These are phyloP conservation scores for Heliconius hewitsoni DNA, from an alignment of 1,140 invertebrate species.

Conservation along the genomic window DNA sequence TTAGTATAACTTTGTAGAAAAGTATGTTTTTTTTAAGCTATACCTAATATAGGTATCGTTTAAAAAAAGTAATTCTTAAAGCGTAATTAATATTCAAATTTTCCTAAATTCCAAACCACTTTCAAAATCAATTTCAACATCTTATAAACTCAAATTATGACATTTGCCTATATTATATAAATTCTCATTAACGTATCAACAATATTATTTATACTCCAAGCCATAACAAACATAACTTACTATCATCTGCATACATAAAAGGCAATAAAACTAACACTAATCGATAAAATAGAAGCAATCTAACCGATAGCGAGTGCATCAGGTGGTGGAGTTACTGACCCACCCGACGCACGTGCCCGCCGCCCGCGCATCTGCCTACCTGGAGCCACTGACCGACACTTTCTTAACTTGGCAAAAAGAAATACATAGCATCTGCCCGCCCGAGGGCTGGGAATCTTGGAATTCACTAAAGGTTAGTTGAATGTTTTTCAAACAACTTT, in stretches of 20 bases:
- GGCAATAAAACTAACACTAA: neutral
- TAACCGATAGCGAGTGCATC: neutral
- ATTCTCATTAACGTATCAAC: neutral
- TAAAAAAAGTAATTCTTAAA: neutral
- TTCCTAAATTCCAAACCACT: neutral
- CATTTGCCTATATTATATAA: neutral
- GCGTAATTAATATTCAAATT: neutral
- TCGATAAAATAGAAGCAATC: neutral
- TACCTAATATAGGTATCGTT: no score
- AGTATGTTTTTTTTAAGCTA: no score
- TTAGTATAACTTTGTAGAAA: no score
- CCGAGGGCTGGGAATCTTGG: constrained; percentile 18
- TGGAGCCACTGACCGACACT: constrained; percentile 42
- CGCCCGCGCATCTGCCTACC: constrained; percentile 58
- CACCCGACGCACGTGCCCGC: constrained; percentile 49
- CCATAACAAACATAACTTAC: neutral
- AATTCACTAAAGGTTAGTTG: constrained; percentile 16
- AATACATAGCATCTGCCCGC: constrained; percentile 28
- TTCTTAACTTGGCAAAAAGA: constrained; percentile 26
- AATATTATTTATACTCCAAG: neutral
- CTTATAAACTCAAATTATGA: neutral
- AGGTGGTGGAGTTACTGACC: constrained; percentile 34
- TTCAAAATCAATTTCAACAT: neutral
- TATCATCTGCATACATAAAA: constrained; percentile 4
- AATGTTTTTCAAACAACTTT: neutral